A percentile compares a stretch with the other conserved stretches of the same genome.
phyloP scores from a whole-genome alignment of 2,797 vertebrate genomes.

The Cyprinella venusta region DNA sequence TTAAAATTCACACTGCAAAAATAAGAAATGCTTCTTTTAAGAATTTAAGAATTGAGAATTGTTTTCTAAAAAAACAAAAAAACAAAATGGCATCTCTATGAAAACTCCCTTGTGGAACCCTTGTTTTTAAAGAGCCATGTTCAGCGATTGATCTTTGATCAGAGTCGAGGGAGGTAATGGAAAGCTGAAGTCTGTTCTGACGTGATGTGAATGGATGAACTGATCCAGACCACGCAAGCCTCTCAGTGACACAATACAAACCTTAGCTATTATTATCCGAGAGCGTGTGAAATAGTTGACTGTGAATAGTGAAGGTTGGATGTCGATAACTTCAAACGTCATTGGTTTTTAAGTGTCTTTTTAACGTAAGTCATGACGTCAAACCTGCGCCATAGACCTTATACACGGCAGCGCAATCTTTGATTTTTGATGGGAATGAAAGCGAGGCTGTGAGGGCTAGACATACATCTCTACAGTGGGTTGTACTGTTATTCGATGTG shows the following conservation, averaged over 20 bases:
- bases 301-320: neutral
- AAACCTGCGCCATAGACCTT: neutral
- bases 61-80: neutral
- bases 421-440: neutral
- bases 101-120: neutral
- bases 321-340: conserved; percentile 1
- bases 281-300: neutral
- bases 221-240: neutral
- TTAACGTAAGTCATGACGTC: neutral
- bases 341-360: neutral
- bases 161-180: conserved; percentile 42
- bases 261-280: neutral
- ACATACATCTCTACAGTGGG: neutral
- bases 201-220: neutral
- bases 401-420: neutral
- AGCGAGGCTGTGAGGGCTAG: neutral
- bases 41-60: no score
- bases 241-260: neutral
- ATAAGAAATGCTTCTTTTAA: neutral
- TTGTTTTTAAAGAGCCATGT: neutral
- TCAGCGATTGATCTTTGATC: conserved; percentile 44
- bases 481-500: neutral
- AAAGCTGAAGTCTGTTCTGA: conserved; percentile 19
- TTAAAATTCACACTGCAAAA: neutral
- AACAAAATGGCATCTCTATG: neutral